Evolutionary conservation across 2,113 vertebrate genomes (phyloP).

Genomic region (Apteryx owenii): DNA sequence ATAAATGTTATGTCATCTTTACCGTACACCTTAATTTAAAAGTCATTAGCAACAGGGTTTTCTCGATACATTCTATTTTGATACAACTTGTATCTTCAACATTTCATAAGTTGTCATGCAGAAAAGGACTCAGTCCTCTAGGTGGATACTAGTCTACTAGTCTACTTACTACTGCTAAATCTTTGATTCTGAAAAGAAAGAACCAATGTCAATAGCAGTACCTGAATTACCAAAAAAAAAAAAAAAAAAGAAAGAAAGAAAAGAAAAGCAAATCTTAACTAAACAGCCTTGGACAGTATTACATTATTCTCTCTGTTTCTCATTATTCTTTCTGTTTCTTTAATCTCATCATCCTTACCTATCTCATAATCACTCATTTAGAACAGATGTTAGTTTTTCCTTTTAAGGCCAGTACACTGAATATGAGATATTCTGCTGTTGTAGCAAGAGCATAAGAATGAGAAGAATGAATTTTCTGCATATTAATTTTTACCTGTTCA

Average conservation of each 20-base stretch:
- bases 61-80: background rate
- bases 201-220: background rate
- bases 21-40: background rate
- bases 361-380: background rate
- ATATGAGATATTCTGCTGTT: background rate
- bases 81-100: background rate
- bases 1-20: background rate
- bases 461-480: background rate
- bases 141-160: background rate
- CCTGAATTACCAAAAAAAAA: background rate
- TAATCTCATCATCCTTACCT: background rate
- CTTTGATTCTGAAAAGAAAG: background rate
- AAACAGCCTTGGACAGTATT: background rate
- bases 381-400: background rate
- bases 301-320: background rate
- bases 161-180: background rate
- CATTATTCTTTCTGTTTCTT: background rate
- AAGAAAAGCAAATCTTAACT: background rate
- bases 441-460: background rate
- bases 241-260: background rate
- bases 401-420: background rate
- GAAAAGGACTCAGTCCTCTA: fast-evolving
- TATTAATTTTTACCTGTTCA: background rate
- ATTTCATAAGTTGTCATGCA: background rate
- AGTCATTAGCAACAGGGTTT: background rate